These are phyloP conservation scores for Pilophorus perplexus DNA, from an alignment of 2,888 invertebrate species.

Conservation along the genomic window DNA sequence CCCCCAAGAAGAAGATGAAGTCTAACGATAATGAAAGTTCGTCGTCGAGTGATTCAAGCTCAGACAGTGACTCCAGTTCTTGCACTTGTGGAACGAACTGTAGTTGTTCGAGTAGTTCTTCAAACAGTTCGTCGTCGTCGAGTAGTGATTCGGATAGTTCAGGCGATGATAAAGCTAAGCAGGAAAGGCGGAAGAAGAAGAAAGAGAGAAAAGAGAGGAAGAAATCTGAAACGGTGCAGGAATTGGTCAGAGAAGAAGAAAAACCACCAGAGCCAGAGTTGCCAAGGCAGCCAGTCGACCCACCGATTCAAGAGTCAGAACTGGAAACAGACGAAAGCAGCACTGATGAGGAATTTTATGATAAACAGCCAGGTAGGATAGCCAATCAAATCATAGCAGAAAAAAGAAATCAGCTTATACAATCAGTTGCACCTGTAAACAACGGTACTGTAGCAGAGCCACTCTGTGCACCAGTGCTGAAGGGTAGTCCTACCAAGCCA, in stretches of 20 bases:
- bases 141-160: conserved; percentile 62
- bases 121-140: conserved; percentile 61
- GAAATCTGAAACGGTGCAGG: conserved; percentile 43
- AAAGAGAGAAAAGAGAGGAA: conserved; percentile 55
- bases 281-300: conserved; percentile 57
- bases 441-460: conserved; percentile 50
- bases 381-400: conserved; percentile 71
- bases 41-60: conserved; percentile 73
- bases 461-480: neutral
- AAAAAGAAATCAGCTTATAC: conserved; percentile 61
- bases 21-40: conserved; percentile 55
- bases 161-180: conserved; percentile 58
- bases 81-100: conserved; percentile 82
- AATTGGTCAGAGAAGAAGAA: conserved; percentile 42
- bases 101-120: conserved; percentile 73
- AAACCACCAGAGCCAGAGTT: conserved; percentile 48
- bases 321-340: conserved; percentile 81
- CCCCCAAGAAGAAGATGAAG: conserved; percentile 58
- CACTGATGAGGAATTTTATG: conserved; percentile 85
- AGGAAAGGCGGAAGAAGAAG: conserved; percentile 56
- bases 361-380: conserved; percentile 73
- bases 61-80: conserved; percentile 70
- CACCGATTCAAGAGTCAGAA: conserved; percentile 74
- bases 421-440: conserved; percentile 59
- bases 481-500: neutral